These are phyloP conservation scores for Leuciscus idus DNA, from an alignment of 2,113 vertebrate species.

Conservation along the genomic window DNA sequence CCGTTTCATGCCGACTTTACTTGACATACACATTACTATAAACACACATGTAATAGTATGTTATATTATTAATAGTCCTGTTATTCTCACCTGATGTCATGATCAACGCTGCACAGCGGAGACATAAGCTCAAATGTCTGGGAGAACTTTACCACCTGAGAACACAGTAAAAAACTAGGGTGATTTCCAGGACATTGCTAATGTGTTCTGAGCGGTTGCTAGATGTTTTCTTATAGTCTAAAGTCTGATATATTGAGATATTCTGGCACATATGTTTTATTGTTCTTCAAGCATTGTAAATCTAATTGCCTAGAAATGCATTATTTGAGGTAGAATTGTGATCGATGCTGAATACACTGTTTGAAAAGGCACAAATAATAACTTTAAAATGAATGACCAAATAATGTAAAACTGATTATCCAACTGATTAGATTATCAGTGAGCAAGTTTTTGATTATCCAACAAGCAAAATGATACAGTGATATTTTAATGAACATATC, in stretches of 20 bases:
- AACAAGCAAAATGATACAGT: too few relatives aligned
- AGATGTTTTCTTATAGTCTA: too few relatives aligned
- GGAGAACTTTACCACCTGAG: constrained; percentile 81
- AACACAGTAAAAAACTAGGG: neutral
- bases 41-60: neutral
- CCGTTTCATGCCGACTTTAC: neutral
- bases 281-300: too few relatives aligned
- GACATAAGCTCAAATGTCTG: constrained; percentile 84
- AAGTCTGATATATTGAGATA: neutral
- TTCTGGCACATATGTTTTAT: neutral
- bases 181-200: neutral
- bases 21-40: neutral
- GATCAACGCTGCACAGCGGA: constrained; percentile 75
- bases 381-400: too few relatives aligned
- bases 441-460: too few relatives aligned
- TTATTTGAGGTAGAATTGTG: too few relatives aligned
- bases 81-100: constrained; percentile 74
- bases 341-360: too few relatives aligned
- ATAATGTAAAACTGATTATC: too few relatives aligned
- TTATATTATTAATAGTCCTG: neutral
- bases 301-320: too few relatives aligned
- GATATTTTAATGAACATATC: too few relatives aligned
- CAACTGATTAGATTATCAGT: too few relatives aligned
- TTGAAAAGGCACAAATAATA: too few relatives aligned
- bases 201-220: neutral